Evolutionary conservation across 64 coral and sea anemone species (phyloP).

Genomic region (Acropora tenuis): DNA sequence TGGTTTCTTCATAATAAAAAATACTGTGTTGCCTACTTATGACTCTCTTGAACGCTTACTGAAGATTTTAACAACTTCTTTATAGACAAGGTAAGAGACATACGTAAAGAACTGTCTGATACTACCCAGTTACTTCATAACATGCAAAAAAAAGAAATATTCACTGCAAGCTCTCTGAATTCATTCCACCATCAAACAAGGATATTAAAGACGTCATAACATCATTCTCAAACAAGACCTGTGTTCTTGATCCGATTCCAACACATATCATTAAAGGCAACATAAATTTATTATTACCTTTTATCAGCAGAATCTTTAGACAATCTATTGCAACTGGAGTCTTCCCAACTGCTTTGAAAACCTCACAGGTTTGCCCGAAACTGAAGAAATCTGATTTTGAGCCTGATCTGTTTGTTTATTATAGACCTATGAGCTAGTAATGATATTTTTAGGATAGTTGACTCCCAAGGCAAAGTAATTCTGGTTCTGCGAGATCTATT

Average conservation of each 20-base stretch:
- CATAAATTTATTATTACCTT: too few relatives aligned
- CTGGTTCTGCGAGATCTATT: too few relatives aligned
- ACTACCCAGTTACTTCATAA: too few relatives aligned
- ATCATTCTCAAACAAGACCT: constrained; percentile 14
- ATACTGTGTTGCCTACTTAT: constrained; percentile 5
- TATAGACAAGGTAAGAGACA: constrained; percentile 44
- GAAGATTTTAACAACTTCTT: constrained; percentile 56
- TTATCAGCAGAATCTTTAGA: too few relatives aligned
- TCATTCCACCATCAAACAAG: neutral
- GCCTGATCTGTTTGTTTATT: too few relatives aligned
- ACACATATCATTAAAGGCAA: constrained; percentile 34
- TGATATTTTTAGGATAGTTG: too few relatives aligned
- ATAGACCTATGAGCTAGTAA: too few relatives aligned
- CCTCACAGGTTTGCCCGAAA: too few relatives aligned
- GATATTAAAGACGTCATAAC: neutral
- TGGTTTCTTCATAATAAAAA: neutral
- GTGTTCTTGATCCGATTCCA: constrained; percentile 26
- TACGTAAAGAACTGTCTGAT: neutral
- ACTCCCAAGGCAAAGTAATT: too few relatives aligned
- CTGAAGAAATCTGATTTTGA: too few relatives aligned
- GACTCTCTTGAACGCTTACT: constrained; percentile 21
- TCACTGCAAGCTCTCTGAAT: neutral
- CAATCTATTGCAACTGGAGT: too few relatives aligned
- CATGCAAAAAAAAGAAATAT: neutral
- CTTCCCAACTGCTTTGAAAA: too few relatives aligned